Evolutionary conservation across 2,797 vertebrate genomes (phyloP), one percentile per base, ranked within the genome.

Genomic region (Phoxinus dragarum): DNA sequence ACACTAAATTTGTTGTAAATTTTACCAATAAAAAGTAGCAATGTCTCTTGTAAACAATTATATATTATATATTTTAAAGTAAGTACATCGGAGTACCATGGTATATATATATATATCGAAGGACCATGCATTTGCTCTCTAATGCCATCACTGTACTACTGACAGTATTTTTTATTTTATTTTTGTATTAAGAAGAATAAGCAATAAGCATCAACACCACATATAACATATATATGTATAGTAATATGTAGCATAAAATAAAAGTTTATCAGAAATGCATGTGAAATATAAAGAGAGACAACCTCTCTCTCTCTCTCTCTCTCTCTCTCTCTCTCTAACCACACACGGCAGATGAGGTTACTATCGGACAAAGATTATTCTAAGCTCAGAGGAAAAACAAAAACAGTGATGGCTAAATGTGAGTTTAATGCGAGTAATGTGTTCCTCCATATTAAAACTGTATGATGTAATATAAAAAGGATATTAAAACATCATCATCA

Each of bases 341-440:
- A 81, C 84, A 74, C 77, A 83, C 82, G 80, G 36, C 84, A 82
- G 84, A 59, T 27, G 88, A 85, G 92, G 92, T 93, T 82, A 92
- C 92, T 91, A 86, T 90, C 74, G 89, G 90, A 36, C 92, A 92
- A 49, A 81, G 82, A 36, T 87, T 87, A 77, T 71, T 80, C 47
- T 72, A 56, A 83, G 75, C 44, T 61, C 36, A 12, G 66, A 27
- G 47, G 36, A 68, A 47, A 1, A 16, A 5, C 16, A 49, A 17
- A 49, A 84, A 84, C 83, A 61, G 64, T 31, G 14, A 56, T 69
- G 74, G 4, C 64, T 19, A 78, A 84, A 76, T 69, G 17, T 40
- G 44, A 19, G 23, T 84, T 49, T 76, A 84, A 68, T 69, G 49
- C 74, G n/a, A 27, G 16, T 40, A 81, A 71, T 69, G 80, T 42